Evolutionary conservation across 2,888 invertebrate genomes (phyloP).

Genomic region (Himalopsyche japonica): DNA sequence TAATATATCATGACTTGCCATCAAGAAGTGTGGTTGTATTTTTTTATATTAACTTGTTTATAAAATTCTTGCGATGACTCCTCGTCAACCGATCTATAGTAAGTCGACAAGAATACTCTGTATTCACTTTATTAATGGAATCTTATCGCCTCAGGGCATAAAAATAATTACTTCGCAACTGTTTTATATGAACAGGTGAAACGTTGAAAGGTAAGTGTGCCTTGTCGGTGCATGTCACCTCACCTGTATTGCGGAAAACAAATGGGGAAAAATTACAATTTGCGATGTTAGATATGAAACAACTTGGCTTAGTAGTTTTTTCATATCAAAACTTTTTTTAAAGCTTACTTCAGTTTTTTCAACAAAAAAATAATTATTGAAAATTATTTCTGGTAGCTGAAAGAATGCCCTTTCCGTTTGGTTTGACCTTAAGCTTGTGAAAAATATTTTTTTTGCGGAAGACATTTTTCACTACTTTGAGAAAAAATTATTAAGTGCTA

Average conservation of each 20-base stretch:
- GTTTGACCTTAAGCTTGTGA: no score
- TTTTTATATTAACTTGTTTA: background rate
- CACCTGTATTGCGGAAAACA: background rate
- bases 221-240: background rate
- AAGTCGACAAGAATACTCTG: constrained; percentile 7
- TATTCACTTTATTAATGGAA: constrained; percentile 40
- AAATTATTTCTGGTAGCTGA: no score
- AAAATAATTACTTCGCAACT: constrained; percentile 39
- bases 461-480: no score
- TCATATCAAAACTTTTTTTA: no score
- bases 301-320: no score
- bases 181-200: background rate
- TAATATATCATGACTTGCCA: no score
- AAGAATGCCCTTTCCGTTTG: no score
- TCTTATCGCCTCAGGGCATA: constrained; percentile 39
- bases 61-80: background rate
- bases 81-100: background rate
- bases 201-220: background rate
- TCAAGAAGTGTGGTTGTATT: background rate
- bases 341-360: no score
- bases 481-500: no score
- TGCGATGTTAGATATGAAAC: no score
- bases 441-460: no score
- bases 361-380: no score
- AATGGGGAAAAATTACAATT: background rate